Evolutionary conservation across 2,797 vertebrate species (phyloP).

Genomic region (Hyperoplus immaculatus): DNA sequence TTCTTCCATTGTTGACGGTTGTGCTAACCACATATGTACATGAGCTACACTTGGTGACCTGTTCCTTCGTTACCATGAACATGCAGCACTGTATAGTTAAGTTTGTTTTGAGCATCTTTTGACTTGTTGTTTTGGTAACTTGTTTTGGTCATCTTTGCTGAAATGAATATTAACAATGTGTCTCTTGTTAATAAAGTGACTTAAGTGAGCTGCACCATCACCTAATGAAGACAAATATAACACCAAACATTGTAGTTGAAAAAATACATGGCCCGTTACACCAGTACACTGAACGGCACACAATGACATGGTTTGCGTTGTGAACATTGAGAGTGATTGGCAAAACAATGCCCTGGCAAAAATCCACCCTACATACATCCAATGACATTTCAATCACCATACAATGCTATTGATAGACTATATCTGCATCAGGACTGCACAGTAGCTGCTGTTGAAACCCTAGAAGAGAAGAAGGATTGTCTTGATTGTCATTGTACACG

Average conservation of each 20-base stretch:
- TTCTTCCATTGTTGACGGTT: not conserved
- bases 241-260: no score
- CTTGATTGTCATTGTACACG: no score
- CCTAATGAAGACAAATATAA: no score
- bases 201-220: no score
- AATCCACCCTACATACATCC: not conserved
- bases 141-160: no score
- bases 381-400: not conserved
- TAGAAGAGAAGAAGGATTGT: no score
- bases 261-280: no score
- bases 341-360: not conserved
- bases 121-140: no score
- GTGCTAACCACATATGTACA: not conserved
- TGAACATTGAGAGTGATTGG: slow-evolving; percentile 1
- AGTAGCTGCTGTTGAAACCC: not conserved
- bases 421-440: not conserved
- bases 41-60: not conserved
- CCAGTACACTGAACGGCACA: not conserved
- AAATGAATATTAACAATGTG: not conserved
- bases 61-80: not conserved
- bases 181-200: not conserved
- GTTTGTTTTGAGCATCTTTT: no score
- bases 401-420: not conserved
- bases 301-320: not conserved
- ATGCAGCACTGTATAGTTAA: not conserved